Evolutionary conservation across 2,888 invertebrate species (phyloP).

Genomic region (Eristalis intricaria): DNA sequence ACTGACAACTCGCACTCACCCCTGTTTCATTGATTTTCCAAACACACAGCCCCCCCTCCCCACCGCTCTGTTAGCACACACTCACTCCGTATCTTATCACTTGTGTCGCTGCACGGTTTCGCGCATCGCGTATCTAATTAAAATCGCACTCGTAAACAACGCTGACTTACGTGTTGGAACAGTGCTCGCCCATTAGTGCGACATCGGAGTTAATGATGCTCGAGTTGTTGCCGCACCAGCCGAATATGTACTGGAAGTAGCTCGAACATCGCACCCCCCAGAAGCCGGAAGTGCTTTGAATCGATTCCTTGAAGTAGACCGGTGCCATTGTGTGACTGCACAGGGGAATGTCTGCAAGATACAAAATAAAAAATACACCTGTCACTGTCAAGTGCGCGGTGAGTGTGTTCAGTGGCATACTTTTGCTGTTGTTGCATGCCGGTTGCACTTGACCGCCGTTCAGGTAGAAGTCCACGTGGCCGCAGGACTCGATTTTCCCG

Average conservation of each 20-base stretch:
- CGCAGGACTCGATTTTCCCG: slow-evolving; percentile 83
- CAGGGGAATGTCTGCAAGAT: slow-evolving; percentile 73
- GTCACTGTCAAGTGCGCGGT: not conserved
- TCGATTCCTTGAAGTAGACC: slow-evolving; percentile 74
- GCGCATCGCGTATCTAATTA: not conserved
- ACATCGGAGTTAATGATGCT: slow-evolving; percentile 69
- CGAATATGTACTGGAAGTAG: slow-evolving; percentile 75
- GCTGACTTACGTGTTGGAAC: slow-evolving; percentile 72
- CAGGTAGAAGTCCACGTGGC: slow-evolving; percentile 85
- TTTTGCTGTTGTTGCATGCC: slow-evolving; percentile 70
- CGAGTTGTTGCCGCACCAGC: slow-evolving; percentile 73
- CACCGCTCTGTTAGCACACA: not conserved
- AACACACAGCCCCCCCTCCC: no score
- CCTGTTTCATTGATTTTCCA: not conserved
- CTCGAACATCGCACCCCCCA: slow-evolving; percentile 74
- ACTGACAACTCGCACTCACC: not conserved
- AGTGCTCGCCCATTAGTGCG: slow-evolving; percentile 74
- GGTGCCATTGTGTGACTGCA: slow-evolving; percentile 75
- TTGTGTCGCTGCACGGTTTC: not conserved
- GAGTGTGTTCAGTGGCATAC: slow-evolving; percentile 43
- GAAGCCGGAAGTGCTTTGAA: slow-evolving; percentile 72
- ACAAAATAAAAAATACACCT: slow-evolving; percentile 28
- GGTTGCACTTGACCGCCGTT: slow-evolving; percentile 82
- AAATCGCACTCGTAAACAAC: not conserved
- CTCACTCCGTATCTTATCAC: not conserved